Conservation (phyloP, 2,113 vertebrate genomes). For the Patagioenas fasciata region DNA sequence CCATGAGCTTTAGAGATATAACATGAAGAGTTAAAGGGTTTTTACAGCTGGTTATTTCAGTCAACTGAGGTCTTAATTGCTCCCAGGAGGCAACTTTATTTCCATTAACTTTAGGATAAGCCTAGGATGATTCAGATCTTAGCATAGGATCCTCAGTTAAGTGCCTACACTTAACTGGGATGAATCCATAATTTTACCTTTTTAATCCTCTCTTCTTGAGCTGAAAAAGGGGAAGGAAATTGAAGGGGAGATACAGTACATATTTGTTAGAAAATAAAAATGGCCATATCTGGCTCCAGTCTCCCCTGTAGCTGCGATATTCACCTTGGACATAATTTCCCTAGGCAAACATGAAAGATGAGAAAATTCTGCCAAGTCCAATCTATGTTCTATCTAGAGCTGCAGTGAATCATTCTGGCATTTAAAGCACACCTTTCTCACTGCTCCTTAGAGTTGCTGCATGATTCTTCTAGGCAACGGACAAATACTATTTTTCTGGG, state of each 20-base stretch:
- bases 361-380: neutral
- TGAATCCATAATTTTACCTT: conserved; percentile 10
- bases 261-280: neutral
- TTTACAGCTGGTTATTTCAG: conserved; percentile 27
- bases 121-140: conserved; percentile 32
- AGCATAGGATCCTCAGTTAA: neutral
- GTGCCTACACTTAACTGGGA: neutral
- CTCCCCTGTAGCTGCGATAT: neutral
- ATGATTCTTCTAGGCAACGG: neutral
- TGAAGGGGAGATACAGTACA: neutral
- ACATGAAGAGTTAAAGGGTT: neutral
- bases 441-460: neutral
- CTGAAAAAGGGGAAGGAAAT: neutral
- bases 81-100: conserved; percentile 33
- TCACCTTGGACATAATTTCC: neutral
- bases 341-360: neutral
- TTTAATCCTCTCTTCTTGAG: neutral
- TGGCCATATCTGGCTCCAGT: neutral
- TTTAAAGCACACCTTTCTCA: neutral
- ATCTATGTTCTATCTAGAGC: neutral
- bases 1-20: neutral
- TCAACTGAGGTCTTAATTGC: conserved; percentile 19
- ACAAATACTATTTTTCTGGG: neutral
- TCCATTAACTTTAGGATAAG: conserved; percentile 38
- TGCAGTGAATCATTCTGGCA: neutral